Evolutionary conservation across 2,113 vertebrate genomes (phyloP).

Genomic region (Lepus timidus): DNA sequence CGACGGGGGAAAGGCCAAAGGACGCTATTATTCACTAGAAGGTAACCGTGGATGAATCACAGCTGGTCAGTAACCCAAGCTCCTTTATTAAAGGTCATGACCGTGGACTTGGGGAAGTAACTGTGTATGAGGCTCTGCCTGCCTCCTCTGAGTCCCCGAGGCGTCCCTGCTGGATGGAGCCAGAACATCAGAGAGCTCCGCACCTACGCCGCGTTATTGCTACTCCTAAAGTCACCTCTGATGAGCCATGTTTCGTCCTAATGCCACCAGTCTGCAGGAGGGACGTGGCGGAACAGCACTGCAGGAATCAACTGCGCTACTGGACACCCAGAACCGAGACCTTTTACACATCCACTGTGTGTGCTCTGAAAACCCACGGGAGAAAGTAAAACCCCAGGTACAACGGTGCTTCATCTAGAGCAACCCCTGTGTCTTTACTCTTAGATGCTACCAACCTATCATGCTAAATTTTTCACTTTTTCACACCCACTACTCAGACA

Average conservation of each 20-base stretch:
- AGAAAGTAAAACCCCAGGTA: neutral
- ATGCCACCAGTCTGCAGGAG: no score
- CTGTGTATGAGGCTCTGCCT: neutral
- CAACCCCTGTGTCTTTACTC: neutral
- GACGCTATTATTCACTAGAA: neutral
- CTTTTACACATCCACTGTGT: neutral
- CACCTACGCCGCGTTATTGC: neutral
- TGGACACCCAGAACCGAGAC: neutral
- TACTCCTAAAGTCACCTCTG: neutral
- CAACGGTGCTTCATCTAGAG: neutral
- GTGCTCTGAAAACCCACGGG: neutral
- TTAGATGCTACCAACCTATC: neutral
- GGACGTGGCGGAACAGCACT: neutral
- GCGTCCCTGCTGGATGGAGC: neutral
- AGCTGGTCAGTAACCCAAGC: neutral
- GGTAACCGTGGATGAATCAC: neutral
- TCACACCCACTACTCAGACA: neutral
- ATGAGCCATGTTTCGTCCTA: neutral
- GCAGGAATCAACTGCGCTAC: accelerated
- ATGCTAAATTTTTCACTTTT: neutral
- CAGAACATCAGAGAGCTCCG: neutral
- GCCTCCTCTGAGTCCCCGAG: neutral
- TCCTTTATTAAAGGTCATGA: neutral
- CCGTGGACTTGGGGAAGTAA: neutral
- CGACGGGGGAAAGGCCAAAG: neutral